Evolutionary conservation across 64 coral and sea anemone species (phyloP).

Genomic region (Exaiptasia diaphana): DNA sequence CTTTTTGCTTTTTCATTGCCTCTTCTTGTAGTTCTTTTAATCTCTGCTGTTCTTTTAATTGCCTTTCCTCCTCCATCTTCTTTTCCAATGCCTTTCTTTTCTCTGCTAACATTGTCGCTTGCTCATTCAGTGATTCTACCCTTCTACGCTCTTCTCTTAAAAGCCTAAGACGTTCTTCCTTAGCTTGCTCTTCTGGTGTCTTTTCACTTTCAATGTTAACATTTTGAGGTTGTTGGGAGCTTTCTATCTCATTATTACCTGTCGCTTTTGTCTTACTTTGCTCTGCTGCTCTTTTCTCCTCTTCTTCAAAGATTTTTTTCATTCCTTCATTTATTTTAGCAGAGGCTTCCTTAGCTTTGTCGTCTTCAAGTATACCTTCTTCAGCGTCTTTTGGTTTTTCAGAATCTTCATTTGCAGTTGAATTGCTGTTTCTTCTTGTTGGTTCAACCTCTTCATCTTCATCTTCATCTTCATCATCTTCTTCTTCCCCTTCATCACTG

Average conservation of each 20-base stretch:
- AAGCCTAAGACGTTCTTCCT: neutral
- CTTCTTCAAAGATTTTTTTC: neutral
- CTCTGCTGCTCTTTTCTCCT: neutral
- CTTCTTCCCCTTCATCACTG: neutral
- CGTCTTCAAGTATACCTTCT: too few relatives aligned
- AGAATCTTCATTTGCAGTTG: neutral
- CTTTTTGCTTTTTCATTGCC: too few relatives aligned
- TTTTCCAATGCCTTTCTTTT: neutral
- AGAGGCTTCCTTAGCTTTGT: too few relatives aligned
- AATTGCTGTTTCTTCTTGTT: neutral
- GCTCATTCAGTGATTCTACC: neutral
- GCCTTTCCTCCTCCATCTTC: slow-evolving; percentile 5
- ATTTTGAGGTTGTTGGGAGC: neutral
- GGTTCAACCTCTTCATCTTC: slow-evolving; percentile 3
- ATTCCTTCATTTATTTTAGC: neutral
- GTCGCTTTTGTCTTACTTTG: neutral
- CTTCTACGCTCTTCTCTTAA: neutral
- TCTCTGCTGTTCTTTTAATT: too few relatives aligned
- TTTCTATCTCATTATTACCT: neutral
- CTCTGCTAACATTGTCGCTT: neutral
- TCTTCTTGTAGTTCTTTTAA: too few relatives aligned
- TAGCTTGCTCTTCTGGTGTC: neutral
- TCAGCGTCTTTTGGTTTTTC: neutral
- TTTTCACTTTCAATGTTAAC: neutral
- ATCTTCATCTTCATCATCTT: slow-evolving; percentile 11